Evolutionary conservation across 2,113 vertebrate genomes (phyloP).

Genomic region (Mixornis gularis): DNA sequence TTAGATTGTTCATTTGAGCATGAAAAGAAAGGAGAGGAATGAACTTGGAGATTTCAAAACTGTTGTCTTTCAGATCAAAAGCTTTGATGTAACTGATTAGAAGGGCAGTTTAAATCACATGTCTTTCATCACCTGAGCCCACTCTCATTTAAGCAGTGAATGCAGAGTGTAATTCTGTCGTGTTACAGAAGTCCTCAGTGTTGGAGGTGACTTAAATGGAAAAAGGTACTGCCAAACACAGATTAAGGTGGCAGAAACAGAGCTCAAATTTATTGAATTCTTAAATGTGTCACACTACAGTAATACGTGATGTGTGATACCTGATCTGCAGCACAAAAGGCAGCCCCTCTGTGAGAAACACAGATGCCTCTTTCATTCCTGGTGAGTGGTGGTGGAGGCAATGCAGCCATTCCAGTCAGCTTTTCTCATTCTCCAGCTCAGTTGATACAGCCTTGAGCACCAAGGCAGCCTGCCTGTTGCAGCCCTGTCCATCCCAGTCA

Average conservation of each 20-base stretch:
- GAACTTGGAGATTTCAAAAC: not conserved
- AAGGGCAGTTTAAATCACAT: not conserved
- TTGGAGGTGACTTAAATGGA: not conserved
- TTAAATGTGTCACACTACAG: not conserved
- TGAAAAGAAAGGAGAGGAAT: not conserved
- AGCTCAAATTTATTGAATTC: not conserved
- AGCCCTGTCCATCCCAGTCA: not conserved
- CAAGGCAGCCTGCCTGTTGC: not conserved
- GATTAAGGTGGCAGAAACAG: not conserved
- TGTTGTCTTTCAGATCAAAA: slow-evolving; percentile 15
- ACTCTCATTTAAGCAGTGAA: not conserved
- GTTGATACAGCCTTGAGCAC: not conserved
- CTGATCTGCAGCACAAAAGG: not conserved
- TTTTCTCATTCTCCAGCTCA: not conserved
- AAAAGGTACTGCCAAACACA: not conserved
- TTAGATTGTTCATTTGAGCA: not conserved
- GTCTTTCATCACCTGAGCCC: not conserved
- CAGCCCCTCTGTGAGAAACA: not conserved
- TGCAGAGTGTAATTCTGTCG: not conserved
- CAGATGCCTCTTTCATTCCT: not conserved
- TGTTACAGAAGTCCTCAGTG: not conserved
- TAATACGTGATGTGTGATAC: not conserved
- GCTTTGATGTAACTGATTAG: not conserved
- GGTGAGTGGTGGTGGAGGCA: not conserved
- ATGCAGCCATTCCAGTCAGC: not conserved